Evolutionary conservation across 2,888 invertebrate genomes (phyloP).

Genomic region (Sympetrum striolatum): DNA sequence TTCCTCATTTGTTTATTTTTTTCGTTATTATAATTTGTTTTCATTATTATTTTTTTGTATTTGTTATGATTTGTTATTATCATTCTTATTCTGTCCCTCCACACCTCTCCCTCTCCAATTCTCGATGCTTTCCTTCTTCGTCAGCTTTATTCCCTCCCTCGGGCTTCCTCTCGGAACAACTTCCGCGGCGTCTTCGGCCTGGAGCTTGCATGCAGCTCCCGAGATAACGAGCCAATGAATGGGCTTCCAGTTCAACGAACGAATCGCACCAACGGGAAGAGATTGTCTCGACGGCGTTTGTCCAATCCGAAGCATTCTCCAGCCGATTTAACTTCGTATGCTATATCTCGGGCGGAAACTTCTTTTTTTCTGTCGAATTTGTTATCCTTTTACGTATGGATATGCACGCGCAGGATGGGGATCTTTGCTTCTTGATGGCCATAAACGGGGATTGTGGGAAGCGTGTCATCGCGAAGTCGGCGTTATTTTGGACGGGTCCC

Average conservation of each 20-base stretch:
- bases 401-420: too few relatives aligned
- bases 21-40: too few relatives aligned
- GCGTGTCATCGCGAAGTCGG: too few relatives aligned
- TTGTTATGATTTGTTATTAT: neutral
- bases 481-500: too few relatives aligned
- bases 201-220: conserved; percentile 4
- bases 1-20: too few relatives aligned
- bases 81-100: neutral
- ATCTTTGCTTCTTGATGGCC: too few relatives aligned
- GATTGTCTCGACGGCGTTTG: conserved; percentile 10
- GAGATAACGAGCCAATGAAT: conserved; percentile 34
- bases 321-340: neutral
- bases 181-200: neutral
- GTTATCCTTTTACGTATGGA: too few relatives aligned
- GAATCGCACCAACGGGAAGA: neutral
- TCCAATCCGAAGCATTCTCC: neutral
- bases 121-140: neutral
- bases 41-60: too few relatives aligned
- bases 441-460: too few relatives aligned
- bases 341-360: neutral
- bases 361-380: too few relatives aligned
- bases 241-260: conserved; percentile 25
- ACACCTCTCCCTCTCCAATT: neutral
- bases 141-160: neutral
- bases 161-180: neutral